Evolutionary conservation across 2,113 vertebrate genomes (phyloP).

Genomic region (Capreolus pygargus): DNA sequence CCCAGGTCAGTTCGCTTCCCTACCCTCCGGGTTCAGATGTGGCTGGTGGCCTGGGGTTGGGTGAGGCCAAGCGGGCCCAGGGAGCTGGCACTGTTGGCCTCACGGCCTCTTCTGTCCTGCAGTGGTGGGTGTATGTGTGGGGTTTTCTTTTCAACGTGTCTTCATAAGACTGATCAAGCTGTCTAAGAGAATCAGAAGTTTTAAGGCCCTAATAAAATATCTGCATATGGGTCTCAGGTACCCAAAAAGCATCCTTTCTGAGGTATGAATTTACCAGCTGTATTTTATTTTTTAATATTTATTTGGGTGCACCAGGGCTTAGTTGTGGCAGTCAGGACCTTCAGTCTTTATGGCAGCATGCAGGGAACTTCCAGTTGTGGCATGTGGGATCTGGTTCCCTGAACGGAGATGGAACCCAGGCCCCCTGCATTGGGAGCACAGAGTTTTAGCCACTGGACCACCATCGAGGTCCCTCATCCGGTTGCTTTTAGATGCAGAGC

Average conservation of each 20-base stretch:
- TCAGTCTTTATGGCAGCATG: background rate
- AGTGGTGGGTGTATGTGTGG: rapidly evolving
- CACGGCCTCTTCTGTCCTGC: background rate
- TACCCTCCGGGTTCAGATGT: background rate
- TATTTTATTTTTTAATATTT: background rate
- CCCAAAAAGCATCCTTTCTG: background rate
- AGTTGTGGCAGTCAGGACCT: background rate
- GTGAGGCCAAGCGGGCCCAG: rapidly evolving
- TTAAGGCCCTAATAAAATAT: background rate
- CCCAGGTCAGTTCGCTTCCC: slow-evolving; percentile 80
- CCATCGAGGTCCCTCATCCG: background rate
- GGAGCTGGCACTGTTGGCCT: background rate
- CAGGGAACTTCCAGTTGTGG: background rate
- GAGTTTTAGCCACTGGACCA: background rate
- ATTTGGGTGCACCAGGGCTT: background rate
- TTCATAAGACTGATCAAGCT: background rate
- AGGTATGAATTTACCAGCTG: background rate
- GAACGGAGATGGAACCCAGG: background rate
- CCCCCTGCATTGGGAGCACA: background rate
- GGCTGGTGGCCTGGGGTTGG: background rate
- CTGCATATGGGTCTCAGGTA: background rate
- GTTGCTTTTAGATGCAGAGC: background rate
- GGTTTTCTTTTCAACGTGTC: background rate
- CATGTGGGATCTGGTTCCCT: background rate
- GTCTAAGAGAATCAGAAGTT: background rate